These are phyloP conservation scores for Drosophila simulans DNA, from an alignment of 1,140 invertebrate species.

Conservation along the genomic window DNA sequence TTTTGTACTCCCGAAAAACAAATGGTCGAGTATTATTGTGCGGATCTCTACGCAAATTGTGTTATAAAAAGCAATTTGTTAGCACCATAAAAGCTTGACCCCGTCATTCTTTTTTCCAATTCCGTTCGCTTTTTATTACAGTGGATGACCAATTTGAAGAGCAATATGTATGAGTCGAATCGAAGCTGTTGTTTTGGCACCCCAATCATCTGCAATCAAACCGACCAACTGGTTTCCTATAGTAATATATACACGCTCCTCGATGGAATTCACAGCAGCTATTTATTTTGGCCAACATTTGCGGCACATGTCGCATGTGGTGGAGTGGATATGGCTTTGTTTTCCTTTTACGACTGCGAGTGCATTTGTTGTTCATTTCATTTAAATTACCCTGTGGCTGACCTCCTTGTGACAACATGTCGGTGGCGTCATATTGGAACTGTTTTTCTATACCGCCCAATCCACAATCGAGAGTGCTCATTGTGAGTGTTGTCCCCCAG, in stretches of 20 bases:
- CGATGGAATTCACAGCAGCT: conserved; percentile 70
- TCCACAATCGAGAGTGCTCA: conserved; percentile 70
- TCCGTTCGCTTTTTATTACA: conserved; percentile 58
- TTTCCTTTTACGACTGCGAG: conserved; percentile 52
- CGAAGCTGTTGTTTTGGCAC: conserved; percentile 2
- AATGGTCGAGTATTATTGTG: conserved; percentile 57
- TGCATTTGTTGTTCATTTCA: conserved; percentile 82
- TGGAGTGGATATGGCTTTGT: conserved; percentile 41
- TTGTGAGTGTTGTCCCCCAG: conserved; percentile 50
- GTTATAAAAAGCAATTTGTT: conserved; percentile 81
- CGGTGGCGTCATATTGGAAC: conserved; percentile 74
- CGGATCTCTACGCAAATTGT: conserved; percentile 60
- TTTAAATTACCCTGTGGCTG: conserved; percentile 82
- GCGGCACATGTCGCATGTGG: conserved; percentile 68
- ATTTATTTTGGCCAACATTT: conserved; percentile 73
- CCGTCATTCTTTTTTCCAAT: conserved; percentile 25
- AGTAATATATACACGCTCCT: conserved; percentile 22
- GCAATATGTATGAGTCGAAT: conserved; percentile 52
- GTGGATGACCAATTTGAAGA: conserved; percentile 79
- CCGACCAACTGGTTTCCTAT: conserved; percentile 26
- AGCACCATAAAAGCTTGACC: conserved; percentile 71
- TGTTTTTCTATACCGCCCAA: conserved; percentile 56
- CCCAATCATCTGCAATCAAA: conserved; percentile 46
- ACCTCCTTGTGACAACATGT: conserved; percentile 73
- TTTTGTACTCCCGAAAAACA: conserved; percentile 17